Evolutionary conservation across 2,797 vertebrate genomes (phyloP).

Genomic region (Synanceia verrucosa): DNA sequence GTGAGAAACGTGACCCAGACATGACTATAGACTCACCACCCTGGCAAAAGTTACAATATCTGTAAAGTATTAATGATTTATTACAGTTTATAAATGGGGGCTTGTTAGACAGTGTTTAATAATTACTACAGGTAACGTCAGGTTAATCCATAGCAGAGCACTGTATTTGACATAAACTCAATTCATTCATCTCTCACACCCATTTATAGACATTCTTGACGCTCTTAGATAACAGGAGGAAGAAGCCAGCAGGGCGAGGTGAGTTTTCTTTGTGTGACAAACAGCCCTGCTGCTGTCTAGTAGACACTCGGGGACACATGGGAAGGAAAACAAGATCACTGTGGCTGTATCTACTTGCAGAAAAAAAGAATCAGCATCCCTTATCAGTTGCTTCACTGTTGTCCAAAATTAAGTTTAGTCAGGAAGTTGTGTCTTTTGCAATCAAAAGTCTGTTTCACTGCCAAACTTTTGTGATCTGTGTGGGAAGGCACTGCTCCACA

Average conservation of each 20-base stretch:
- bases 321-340: conserved; percentile 10
- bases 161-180: too few relatives aligned
- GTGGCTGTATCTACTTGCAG: background rate
- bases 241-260: background rate
- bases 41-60: background rate
- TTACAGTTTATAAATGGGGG: background rate
- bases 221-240: too few relatives aligned
- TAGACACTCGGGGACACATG: too few relatives aligned
- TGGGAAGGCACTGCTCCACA: background rate
- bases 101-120: background rate
- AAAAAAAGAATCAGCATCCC: background rate
- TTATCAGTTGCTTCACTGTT: conserved; percentile 5
- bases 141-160: conserved; percentile 28
- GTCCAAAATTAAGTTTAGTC: conserved; percentile 8
- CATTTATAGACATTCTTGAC: background rate
- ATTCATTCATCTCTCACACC: conserved; percentile 2
- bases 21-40: background rate
- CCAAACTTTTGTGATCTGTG: background rate
- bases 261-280: background rate
- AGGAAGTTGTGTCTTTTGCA: conserved; percentile 3
- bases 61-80: background rate
- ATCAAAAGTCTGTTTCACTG: conserved; percentile 19
- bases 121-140: background rate
- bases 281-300: too few relatives aligned
- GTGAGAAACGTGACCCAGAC: background rate